A percentile compares a stretch with the other conserved stretches of the same genome.
phyloP scores from a whole-genome alignment of 1,140 invertebrate species.

The Cydia strobilella region DNA sequence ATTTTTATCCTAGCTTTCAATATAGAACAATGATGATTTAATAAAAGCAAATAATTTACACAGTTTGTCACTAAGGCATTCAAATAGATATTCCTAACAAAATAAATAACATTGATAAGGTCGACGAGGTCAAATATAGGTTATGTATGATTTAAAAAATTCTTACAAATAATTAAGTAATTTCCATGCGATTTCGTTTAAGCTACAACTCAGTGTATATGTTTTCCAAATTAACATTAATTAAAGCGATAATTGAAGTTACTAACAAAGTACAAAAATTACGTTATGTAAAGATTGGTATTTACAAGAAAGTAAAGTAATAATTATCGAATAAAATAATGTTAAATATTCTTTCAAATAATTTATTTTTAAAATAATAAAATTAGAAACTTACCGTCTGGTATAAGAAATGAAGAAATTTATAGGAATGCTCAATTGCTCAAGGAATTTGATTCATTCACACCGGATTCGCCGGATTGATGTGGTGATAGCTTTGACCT shows the following conservation, averaged over 20 bases:
- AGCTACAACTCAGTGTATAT: not conserved
- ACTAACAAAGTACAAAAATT: not conserved
- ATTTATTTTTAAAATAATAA: not conserved
- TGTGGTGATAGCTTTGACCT: constrained; percentile 56
- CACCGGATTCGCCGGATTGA: constrained; percentile 38
- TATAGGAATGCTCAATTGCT: constrained; percentile 10
- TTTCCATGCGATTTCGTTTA: not conserved
- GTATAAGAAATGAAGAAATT: constrained; percentile 20
- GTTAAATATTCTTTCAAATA: not conserved
- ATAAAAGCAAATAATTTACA: not conserved
- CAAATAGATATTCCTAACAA: constrained; percentile 3
- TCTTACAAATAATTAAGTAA: not conserved
- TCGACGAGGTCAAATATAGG: constrained; percentile 53
- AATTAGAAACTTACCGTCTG: constrained; percentile 14
- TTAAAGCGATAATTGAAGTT: constrained; percentile 17
- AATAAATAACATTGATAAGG: constrained; percentile 17
- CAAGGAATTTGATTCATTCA: constrained; percentile 28
- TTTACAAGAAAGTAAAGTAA: not conserved
- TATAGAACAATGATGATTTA: not conserved
- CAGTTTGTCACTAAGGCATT: not conserved
- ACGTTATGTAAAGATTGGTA: constrained; percentile 10
- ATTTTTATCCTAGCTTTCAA: not conserved
- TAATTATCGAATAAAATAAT: not conserved
- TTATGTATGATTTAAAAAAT: constrained; percentile 39
- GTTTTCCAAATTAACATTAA: not conserved